Base-by-base conservation (phyloP, 1,140 invertebrate genomes). In the Hyles vespertilio region DNA sequence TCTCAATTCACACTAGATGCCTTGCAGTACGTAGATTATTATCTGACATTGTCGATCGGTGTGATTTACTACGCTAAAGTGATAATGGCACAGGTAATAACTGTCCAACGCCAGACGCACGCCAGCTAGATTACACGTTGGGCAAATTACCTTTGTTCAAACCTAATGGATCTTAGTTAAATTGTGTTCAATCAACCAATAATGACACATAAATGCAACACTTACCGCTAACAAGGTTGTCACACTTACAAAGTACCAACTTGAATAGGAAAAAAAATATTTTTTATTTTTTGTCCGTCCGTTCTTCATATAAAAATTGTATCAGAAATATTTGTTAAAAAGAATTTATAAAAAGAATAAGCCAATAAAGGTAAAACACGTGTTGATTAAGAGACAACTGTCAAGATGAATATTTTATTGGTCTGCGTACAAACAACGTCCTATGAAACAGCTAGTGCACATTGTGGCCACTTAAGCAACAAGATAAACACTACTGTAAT, bases 11-110 rank as follows among this genome's bases (percentile, higher is more conserved):
- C 72, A 75, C 70, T 74, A 61, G 69, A 70, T 66, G 65, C 70
- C 68, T 67, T 69, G 57, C 64, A 63, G 67, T 61, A 69, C 67
- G 50, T 53, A 70, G 72, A 77, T 76, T 63, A 70, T 74, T 77
- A 83, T 83, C 73, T 67, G 66, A 72, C 67, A 73, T 69, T 79
- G 77, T 75, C 68, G 64, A 77, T 72, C 60, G 70, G 61, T 67
- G 69, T 78, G 72, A 81, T 81, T 79, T 75, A 79, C 74, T 76
- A 71, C 70, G 74, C 65, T 77, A 83, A 81, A 79, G 77, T 75
- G 73, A 77, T 80, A 80, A 83, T 83, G 66, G 72, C 68, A 61
- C 56, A 45, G 55, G 55, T 78, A 75, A 80, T 73, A 70, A 72
- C 63, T 51, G 50, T 54, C 65, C 49, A 46, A 62, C 50, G 50